Percentiles rank a stretch among this genome's conserved stretches.
Conservation (phyloP, 35 echinoderm and acorn worm genomes). For the Ophiothrix spiculata region DNA sequence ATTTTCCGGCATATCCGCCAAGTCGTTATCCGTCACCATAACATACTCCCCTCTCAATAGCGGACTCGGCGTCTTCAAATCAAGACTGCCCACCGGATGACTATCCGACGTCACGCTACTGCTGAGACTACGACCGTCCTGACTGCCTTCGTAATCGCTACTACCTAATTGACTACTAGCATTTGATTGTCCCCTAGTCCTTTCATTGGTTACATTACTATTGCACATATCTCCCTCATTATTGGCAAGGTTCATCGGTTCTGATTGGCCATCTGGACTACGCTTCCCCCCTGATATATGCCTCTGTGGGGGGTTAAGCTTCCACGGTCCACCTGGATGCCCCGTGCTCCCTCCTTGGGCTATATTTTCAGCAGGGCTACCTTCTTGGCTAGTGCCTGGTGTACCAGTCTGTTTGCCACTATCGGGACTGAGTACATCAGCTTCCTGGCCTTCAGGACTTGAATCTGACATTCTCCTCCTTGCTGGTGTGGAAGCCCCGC, state of each 20-base stretch:
- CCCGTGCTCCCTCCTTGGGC: neutral
- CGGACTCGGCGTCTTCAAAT: slow-evolving; percentile 25
- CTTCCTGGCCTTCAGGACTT: slow-evolving; percentile 34
- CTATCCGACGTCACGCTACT: neutral
- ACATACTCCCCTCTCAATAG: slow-evolving; percentile 54
- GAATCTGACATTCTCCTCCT: slow-evolving; percentile 43
- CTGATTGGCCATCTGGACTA: neutral
- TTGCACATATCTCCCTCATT: neutral
- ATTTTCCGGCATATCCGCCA: slow-evolving; percentile 63
- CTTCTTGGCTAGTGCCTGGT: slow-evolving; percentile 11
- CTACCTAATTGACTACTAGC: slow-evolving; percentile 10
- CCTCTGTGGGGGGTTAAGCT: neutral
- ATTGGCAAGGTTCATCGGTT: neutral
- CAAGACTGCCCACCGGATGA: neutral
- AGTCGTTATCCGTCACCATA: slow-evolving; percentile 76
- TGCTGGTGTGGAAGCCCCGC: slow-evolving; percentile 41
- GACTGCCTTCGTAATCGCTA: neutral
- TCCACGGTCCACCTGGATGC: neutral
- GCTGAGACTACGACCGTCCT: slow-evolving; percentile 10
- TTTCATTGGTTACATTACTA: slow-evolving; percentile 3
- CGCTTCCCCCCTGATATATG: neutral
- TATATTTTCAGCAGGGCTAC: slow-evolving; percentile 9
- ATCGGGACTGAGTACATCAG: neutral
- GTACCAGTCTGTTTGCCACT: slow-evolving; percentile 28
- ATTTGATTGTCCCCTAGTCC: slow-evolving; percentile 6